Conservation (phyloP, 2,888 invertebrate species). For the Pharmacophagus antenor region DNA sequence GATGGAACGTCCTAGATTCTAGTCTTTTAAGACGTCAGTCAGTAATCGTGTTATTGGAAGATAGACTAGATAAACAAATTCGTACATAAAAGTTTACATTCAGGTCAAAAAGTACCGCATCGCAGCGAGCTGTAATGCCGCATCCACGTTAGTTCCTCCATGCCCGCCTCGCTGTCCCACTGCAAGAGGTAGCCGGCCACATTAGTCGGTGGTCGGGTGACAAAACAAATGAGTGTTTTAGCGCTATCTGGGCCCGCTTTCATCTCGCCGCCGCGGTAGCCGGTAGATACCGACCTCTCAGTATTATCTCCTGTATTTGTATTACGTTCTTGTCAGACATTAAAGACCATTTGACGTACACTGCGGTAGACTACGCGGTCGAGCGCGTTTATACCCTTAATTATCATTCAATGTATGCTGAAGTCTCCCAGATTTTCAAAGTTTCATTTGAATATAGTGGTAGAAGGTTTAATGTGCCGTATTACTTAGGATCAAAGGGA, state of each 20-base stretch:
- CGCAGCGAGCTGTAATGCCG: constrained; percentile 3
- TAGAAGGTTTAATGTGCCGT: background rate
- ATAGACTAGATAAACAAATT: too few relatives aligned
- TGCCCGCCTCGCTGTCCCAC: constrained; percentile 10
- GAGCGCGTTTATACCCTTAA: constrained; percentile 1
- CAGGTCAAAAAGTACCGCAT: too few relatives aligned
- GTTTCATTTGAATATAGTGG: constrained; percentile 13
- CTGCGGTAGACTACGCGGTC: constrained; percentile 24
- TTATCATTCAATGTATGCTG: constrained; percentile 22
- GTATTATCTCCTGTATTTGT: constrained; percentile 40
- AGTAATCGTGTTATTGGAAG: too few relatives aligned
- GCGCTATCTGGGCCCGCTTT: constrained; percentile 67
- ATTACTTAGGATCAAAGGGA: constrained; percentile 1
- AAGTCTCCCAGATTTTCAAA: constrained; percentile 3
- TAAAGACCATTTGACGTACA: constrained; percentile 30
- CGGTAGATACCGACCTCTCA: constrained; percentile 40
- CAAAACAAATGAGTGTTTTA: constrained; percentile 81
- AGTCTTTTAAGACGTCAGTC: too few relatives aligned
- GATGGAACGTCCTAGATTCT: too few relatives aligned
- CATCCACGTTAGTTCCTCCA: constrained; percentile 9
- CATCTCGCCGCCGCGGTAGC: constrained; percentile 59
- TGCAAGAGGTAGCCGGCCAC: constrained; percentile 33
- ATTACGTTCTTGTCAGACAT: constrained; percentile 29
- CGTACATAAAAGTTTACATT: too few relatives aligned
- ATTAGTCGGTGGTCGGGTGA: constrained; percentile 58